Conservation (phyloP, 2,113 vertebrate species). For the Sprattus sprattus region DNA sequence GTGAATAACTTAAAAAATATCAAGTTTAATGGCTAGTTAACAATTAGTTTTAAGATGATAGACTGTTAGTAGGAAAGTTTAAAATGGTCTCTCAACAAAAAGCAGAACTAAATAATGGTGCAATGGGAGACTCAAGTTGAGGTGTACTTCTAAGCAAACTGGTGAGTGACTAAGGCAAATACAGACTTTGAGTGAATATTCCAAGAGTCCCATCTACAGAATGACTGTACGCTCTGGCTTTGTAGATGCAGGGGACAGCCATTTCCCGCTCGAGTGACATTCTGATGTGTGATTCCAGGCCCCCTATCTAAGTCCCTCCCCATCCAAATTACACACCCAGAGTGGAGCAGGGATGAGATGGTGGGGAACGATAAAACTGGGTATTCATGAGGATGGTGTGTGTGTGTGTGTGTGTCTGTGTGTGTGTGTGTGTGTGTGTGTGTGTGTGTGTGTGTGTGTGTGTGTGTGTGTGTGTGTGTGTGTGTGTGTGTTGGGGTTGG, state of each 20-base stretch:
- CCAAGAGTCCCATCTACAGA: background rate
- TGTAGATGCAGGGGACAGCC: background rate
- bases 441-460: background rate
- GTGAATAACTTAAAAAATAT: too few relatives aligned
- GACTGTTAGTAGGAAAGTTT: too few relatives aligned
- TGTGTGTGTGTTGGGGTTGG: background rate
- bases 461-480: background rate
- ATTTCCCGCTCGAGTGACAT: background rate
- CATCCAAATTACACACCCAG: conserved; percentile 2
- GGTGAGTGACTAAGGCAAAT: too few relatives aligned
- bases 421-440: background rate
- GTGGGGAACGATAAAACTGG: background rate
- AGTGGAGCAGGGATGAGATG: background rate
- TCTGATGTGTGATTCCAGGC: background rate
- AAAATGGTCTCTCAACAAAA: too few relatives aligned
- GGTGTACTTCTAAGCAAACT: too few relatives aligned
- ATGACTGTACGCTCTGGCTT: background rate
- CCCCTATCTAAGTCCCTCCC: background rate
- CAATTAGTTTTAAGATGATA: too few relatives aligned
- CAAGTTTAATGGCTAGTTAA: too few relatives aligned
- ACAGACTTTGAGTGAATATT: too few relatives aligned
- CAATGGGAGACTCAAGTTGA: too few relatives aligned
- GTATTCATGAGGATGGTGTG: background rate
- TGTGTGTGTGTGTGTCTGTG: background rate
- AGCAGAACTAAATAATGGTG: too few relatives aligned